Evolutionary conservation across 35 echinoderm and acorn worm species (phyloP).

Genomic region (Amphiura filiformis): DNA sequence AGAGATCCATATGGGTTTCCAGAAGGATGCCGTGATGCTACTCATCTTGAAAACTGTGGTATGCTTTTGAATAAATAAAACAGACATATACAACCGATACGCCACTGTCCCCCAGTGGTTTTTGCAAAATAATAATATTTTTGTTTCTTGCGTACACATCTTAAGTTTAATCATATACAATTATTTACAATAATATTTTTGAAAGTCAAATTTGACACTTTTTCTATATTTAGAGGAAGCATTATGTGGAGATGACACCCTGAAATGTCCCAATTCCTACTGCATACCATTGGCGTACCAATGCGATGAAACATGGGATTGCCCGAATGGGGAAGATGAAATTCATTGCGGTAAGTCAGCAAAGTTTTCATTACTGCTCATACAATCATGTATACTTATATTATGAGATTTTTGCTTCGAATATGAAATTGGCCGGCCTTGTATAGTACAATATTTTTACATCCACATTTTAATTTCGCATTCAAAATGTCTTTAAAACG

Average conservation of each 20-base stretch:
- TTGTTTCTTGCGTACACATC: too few species aligned
- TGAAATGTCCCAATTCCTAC: conserved; percentile 62
- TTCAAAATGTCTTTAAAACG: too few species aligned
- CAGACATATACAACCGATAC: neutral
- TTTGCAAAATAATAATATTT: too few species aligned
- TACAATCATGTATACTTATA: neutral
- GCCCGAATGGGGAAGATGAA: conserved; percentile 67
- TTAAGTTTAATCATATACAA: too few species aligned
- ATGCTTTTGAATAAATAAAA: neutral
- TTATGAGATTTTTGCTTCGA: neutral
- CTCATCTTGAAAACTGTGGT: conserved; percentile 22
- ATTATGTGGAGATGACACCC: conserved; percentile 11
- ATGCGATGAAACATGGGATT: conserved; percentile 50
- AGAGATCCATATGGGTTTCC: neutral
- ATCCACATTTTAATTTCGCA: neutral
- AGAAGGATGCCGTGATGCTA: conserved; percentile 1
- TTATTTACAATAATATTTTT: too few species aligned
- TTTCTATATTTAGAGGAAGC: too few species aligned
- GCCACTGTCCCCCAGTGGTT: too few species aligned
- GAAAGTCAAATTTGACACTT: too few species aligned
- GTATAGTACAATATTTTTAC: neutral
- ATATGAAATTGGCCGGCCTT: neutral
- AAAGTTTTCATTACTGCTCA: neutral
- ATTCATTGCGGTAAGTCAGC: conserved; percentile 30
- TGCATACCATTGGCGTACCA: conserved; percentile 58